Evolutionary conservation across 2,797 vertebrate species (phyloP), one percentile per base, ranked within the genome.

Genomic region (Microchirus variegatus): DNA sequence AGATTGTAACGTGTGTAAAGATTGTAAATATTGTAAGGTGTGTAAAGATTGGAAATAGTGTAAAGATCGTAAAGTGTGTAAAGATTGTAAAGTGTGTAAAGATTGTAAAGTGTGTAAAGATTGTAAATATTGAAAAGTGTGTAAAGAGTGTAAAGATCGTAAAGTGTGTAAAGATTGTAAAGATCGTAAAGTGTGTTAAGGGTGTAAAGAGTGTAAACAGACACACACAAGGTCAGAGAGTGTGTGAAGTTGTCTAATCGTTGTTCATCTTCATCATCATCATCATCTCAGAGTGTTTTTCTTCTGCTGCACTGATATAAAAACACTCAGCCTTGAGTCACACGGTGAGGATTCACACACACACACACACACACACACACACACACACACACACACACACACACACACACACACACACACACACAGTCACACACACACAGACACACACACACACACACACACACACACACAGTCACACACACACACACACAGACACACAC

Each of bases 251-350:
- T 65, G 59, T 52, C 53, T 62, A 9, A 11, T 40, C 38, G 2
- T 40, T 45, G 76, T 82, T 72, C 72, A 42, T 42, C 41, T 5
- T 42, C 41, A 42, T 42, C 58, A 73, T 67, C 48, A 77, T 82
- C 70, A 66, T 77, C 73, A 71, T 78, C 84, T 83, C 81, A 77
- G 31, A 66, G 35, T 80, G 81, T 85, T 81, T 80, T 78, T 70
- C 38, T 82, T 56, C 54, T 53, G 50, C 69, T 62, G 19, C 9
- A 15, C 67, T 48, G 67, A 84, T 82, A 76, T 22, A 3, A 70
- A 43, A 74, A 22, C 22, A 22, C 57, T 49, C 40, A 72, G 66
- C 88, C 90, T 89, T 85, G 83, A 78, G 55, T 48, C 41, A 67
- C 62, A 68, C 13, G 56, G 59, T 76, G 83, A 81, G 86, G 82